A percentile compares a stretch with the other conserved stretches of the same genome.
Conservation (phyloP, 2,797 vertebrate species). For the Tinamus major region DNA sequence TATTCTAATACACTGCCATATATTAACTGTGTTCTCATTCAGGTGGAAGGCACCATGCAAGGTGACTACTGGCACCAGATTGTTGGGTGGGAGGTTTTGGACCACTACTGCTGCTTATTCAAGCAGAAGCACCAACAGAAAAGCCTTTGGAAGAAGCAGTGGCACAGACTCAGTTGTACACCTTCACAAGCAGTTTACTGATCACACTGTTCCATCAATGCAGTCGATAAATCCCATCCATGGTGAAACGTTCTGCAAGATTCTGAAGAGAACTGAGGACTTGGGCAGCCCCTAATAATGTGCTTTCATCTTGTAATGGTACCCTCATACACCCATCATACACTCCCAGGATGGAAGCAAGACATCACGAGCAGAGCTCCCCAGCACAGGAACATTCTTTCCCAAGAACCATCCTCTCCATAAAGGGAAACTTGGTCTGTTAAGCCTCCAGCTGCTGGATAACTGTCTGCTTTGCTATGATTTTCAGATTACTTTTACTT, state of each 20-base stretch:
- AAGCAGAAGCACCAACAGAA: background rate
- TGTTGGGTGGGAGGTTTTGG: no score
- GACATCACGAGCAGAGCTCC: background rate
- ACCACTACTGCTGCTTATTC: no score
- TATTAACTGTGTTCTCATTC: background rate
- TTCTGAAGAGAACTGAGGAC: background rate
- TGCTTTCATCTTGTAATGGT: no score
- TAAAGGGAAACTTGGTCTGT: background rate
- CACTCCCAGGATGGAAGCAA: background rate
- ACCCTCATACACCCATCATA: no score
- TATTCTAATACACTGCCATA: background rate
- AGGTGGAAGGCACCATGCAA: background rate
- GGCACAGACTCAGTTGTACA: fast-evolving
- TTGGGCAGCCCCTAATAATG: background rate
- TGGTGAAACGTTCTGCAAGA: background rate
- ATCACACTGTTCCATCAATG: background rate
- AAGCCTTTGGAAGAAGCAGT: background rate
- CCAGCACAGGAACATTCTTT: background rate
- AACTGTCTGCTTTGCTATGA: background rate
- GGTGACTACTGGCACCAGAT: background rate
- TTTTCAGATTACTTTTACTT: constrained; percentile 28
- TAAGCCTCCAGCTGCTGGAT: background rate
- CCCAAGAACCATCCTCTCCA: background rate
- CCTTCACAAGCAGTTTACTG: background rate
- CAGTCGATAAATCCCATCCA: background rate